phyloP scores from a whole-genome alignment of 1,140 invertebrate genomes.

The Dreissena polymorpha region DNA sequence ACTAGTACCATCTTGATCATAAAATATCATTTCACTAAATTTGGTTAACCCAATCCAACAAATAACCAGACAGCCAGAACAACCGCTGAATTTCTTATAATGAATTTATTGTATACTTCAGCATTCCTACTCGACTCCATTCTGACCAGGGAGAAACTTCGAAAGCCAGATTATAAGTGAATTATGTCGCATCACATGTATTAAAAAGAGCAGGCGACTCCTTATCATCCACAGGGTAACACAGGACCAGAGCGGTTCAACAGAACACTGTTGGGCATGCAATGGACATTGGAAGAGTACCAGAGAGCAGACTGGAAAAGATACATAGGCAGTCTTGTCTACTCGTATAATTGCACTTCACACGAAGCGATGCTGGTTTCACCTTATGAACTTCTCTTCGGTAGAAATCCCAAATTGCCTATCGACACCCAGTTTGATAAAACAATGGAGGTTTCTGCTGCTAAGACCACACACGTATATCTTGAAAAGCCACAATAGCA shows the following conservation, averaged over 20 bases:
- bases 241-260: too few relatives aligned
- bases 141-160: background rate
- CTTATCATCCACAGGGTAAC: too few relatives aligned
- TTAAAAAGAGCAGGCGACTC: background rate
- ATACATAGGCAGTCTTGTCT: constrained; percentile 14
- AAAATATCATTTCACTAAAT: constrained; percentile 12
- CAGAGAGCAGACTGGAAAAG: too few relatives aligned
- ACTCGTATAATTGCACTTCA: constrained; percentile 36
- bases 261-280: too few relatives aligned
- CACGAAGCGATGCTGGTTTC: constrained; percentile 33
- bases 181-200: background rate
- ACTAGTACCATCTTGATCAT: background rate
- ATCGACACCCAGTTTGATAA: constrained; percentile 14
- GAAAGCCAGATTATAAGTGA: background rate
- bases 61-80: constrained; percentile 11
- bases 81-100: constrained; percentile 13
- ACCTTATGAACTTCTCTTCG: constrained; percentile 45
- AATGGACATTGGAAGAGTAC: too few relatives aligned
- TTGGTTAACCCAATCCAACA: background rate
- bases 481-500: too few relatives aligned
- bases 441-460: too few relatives aligned
- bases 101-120: constrained; percentile 1
- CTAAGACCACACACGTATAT: background rate
- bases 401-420: constrained; percentile 27
- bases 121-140: background rate